Base-by-base conservation (phyloP, 2,888 invertebrate genomes). In the Dolichomitus sp. region DNA sequence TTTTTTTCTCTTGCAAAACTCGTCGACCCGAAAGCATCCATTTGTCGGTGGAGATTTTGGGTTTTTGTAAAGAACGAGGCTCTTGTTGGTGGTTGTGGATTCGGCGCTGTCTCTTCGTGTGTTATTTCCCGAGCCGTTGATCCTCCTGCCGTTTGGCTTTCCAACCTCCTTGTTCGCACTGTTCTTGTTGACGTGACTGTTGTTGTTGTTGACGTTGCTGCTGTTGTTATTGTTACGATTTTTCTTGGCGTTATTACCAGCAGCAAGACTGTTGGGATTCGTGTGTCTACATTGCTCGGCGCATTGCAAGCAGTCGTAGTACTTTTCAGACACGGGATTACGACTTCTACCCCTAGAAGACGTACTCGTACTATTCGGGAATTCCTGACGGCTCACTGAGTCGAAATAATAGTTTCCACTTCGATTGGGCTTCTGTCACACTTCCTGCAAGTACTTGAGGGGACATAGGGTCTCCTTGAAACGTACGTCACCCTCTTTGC, bases 381-480 rank as follows among this genome's bases (percentile, higher is more conserved):
- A 82, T 85, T 89, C 88, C 88, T 91, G 87, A 89, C 88, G 84
- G 91, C 89, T 91, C 92, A 90, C 84, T 89, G 91, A 77, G 89
- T 90, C 84, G 89, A 87, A 91, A n/a, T 79, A 27, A 61, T 66
- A 45, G 14, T 82, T 89, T 42, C 77, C 69, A 66, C 83, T 84
- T 81, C 91, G 91, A 82, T 94, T 94, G 92, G 94, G 94, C 91
- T 95, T 95, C 93, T 95, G 97, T 98, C 98, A 98, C 97, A 98
- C 98, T 95, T 99, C 98, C 95, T 98, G 98, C 84, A 99, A 95
- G 93, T 98, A 99, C 94, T 98, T 98, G 54, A 98, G 94, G n/a
- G 99, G 99, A 94, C 99, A 99, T 87, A 98, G 96, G 80, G 98
- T 98, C 94, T 98, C 98, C 88, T 90, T 92, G 88, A 89, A 91